phyloP scores from a whole-genome alignment of 2,113 vertebrate genomes.

The Fregata magnificens region DNA sequence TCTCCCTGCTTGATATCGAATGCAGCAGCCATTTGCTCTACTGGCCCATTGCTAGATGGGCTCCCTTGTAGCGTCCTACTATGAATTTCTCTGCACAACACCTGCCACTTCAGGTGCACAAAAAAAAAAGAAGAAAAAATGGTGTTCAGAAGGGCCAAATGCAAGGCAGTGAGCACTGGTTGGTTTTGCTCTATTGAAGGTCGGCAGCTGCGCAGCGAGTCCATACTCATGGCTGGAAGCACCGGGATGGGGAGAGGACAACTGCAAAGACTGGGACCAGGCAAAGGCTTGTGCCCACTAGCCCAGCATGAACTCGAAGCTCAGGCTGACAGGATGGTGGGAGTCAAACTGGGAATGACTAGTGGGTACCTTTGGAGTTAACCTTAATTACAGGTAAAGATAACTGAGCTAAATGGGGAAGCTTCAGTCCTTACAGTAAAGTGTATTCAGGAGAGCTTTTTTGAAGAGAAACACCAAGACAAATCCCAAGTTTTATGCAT shows the following conservation, averaged over 20 bases:
- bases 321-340: background rate
- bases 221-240: background rate
- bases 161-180: background rate
- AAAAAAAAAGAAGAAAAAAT: too few species aligned
- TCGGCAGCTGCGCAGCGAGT: accelerated
- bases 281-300: too few species aligned
- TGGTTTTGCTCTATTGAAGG: background rate
- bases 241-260: background rate
- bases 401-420: background rate
- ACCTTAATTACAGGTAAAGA: background rate
- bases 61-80: background rate
- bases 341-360: background rate
- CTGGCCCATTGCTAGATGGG: background rate
- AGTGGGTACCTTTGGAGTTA: background rate
- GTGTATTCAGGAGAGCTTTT: background rate
- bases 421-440: too few species aligned
- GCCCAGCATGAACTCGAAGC: background rate
- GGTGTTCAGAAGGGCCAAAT: background rate
- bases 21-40: background rate
- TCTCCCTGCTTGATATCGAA: background rate
- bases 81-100: background rate
- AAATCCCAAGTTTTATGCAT: background rate
- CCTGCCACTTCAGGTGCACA: too few species aligned
- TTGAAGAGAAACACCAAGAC: background rate
- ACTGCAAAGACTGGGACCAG: background rate